Conservation (phyloP, 2,888 invertebrate genomes). For the Tetranychus piercei region DNA sequence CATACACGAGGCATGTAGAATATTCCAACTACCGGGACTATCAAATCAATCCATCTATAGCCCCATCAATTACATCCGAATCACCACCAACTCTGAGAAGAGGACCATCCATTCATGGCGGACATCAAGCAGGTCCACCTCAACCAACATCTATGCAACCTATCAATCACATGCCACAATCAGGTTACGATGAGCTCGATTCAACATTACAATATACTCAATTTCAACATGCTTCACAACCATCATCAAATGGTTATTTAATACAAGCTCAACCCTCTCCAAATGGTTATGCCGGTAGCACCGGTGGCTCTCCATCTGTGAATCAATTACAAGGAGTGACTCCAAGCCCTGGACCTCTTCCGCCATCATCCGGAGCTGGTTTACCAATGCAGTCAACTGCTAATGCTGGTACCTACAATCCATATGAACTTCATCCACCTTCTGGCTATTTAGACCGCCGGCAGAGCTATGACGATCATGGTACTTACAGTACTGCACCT, state of each 20-base stretch:
- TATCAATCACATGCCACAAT: conserved; percentile 33
- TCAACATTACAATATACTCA: conserved; percentile 27
- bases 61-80: conserved; percentile 23
- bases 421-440: conserved; percentile 24
- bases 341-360: not conserved
- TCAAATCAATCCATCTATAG: conserved; percentile 20
- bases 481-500: conserved; percentile 20
- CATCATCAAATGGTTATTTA: not conserved
- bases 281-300: conserved; percentile 16
- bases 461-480: conserved; percentile 27
- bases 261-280: conserved; percentile 6
- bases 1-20: conserved; percentile 12
- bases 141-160: conserved; percentile 24
- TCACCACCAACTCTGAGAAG: conserved; percentile 23
- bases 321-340: not conserved
- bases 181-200: conserved; percentile 49
- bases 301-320: not conserved
- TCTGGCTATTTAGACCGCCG: conserved; percentile 27
- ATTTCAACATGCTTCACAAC: not conserved
- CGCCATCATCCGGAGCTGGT: not conserved
- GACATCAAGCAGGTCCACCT: conserved; percentile 25
- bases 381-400: conserved; percentile 19
- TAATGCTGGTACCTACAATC: conserved; percentile 10
- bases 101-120: conserved; percentile 24
- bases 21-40: conserved; percentile 25